phyloP scores from a whole-genome alignment of 2,797 vertebrate genomes.

The Scarus forsteni region DNA sequence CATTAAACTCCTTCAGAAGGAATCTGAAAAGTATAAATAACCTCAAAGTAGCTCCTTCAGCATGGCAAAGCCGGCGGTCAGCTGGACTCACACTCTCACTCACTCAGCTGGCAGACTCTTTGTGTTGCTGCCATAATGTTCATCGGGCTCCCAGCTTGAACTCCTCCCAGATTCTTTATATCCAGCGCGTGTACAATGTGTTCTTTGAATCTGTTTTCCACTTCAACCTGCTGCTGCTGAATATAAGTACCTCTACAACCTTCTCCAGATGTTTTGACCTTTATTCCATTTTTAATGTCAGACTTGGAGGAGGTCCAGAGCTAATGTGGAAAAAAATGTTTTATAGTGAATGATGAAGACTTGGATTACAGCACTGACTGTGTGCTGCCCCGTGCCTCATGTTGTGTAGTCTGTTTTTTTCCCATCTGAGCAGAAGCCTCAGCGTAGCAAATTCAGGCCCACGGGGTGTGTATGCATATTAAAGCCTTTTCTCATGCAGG shows the following conservation, averaged over 20 bases:
- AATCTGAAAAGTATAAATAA: conserved; percentile 58
- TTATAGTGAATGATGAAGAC: conserved; percentile 20
- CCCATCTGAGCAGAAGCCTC: conserved; percentile 23
- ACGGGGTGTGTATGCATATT: conserved; percentile 8
- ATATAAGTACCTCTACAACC: neutral
- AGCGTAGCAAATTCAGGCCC: neutral
- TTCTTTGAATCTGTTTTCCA: neutral
- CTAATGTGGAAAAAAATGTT: conserved; percentile 16
- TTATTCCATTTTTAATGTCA: conserved; percentile 25
- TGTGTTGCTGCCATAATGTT: conserved; percentile 40
- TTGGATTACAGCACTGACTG: conserved; percentile 19
- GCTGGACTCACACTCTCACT: conserved; percentile 22
- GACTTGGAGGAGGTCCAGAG: conserved; percentile 26
- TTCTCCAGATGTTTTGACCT: conserved; percentile 24
- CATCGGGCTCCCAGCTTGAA: conserved; percentile 1
- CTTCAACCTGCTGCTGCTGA: conserved; percentile 10
- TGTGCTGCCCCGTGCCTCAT: conserved; percentile 10
- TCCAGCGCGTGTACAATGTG: conserved; percentile 2
- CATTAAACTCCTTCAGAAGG: conserved; percentile 29
- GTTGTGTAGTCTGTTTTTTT: conserved; percentile 11
- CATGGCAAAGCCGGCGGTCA: conserved; percentile 36
- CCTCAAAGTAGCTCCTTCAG: conserved; percentile 34
- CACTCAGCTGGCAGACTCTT: conserved; percentile 18
- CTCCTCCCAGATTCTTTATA: conserved; percentile 9
- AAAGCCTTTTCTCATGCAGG: neutral